Base-by-base conservation (phyloP, 2,113 vertebrate species). In the Phrynocephalus versicolor region DNA sequence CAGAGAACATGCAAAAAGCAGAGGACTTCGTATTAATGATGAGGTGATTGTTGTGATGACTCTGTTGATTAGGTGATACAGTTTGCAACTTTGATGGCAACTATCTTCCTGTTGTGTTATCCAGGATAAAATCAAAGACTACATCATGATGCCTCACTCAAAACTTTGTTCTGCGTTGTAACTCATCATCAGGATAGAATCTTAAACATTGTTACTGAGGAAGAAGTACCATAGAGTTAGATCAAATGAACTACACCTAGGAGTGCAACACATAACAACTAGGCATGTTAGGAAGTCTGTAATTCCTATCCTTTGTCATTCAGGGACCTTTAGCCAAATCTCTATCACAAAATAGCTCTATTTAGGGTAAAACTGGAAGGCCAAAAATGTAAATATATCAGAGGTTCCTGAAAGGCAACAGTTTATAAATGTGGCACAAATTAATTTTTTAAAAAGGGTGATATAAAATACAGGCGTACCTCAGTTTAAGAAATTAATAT, bases 21-120 rank as follows among this genome's bases (percentile, higher is more conserved):
- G 25, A 87, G 95, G 95, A 23, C 95, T 97, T 39, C 90, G 92
- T 12, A 9, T 97, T 71, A 85, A 95, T 0, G 88, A 96, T 33
- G 96, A 97, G 96, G 96, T 97, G 94, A 94, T 2, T 37, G 25
- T 23, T 7, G 1, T 35, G 39, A 62, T 58, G 57, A 12, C 39
- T 88, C 81, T 79, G 0, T 80, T 88, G 35, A 74, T 87, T 1
- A 0, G 81, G 30, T 78, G 84, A 65, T 64, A 0, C 6, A 79
- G 65, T 37, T 85, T 51, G 45, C 5, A 51, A 51, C 10, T 51
- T 10, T 51, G 7, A 70, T 79, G 79, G 64, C 86, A 10, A 80
- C 1, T 33, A 41, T 6, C 85, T n/a, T 18, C 19, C 73, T 74
- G 14, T 21, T 77, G 33, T 21, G 8, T 27, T 79, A 37, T 5